Evolutionary conservation across 2,888 invertebrate species (phyloP).

Genomic region (Ophion slaviceki): DNA sequence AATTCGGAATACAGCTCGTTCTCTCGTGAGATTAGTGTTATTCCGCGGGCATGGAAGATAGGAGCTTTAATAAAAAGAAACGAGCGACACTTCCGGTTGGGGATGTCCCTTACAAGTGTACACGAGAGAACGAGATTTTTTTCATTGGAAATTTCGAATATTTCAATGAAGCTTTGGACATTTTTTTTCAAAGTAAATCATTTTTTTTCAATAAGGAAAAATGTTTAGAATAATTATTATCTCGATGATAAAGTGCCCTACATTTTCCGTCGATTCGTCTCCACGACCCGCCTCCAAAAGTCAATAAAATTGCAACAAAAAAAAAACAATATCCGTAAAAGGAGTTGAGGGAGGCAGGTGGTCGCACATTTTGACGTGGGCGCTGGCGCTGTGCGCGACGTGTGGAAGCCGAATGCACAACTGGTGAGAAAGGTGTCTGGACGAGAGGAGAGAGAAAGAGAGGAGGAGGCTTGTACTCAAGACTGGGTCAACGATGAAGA

Average conservation of each 20-base stretch:
- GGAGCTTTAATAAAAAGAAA: slow-evolving; percentile 59
- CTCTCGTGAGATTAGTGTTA: slow-evolving; percentile 41
- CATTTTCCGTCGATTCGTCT: too few species aligned
- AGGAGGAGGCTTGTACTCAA: slow-evolving; percentile 61
- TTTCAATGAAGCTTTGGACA: neutral
- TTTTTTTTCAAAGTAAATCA: too few species aligned
- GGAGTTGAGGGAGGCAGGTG: too few species aligned
- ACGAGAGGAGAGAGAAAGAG: slow-evolving; percentile 15
- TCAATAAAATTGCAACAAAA: too few species aligned
- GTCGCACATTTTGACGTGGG: neutral
- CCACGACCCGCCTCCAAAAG: too few species aligned
- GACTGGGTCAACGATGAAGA: slow-evolving; percentile 72
- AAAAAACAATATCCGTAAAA: too few species aligned
- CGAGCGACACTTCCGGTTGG: slow-evolving; percentile 39
- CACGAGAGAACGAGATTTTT: neutral
- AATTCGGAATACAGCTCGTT: slow-evolving; percentile 40
- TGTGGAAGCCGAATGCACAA: neutral
- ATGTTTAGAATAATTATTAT: too few species aligned
- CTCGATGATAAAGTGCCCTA: too few species aligned
- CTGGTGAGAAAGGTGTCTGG: neutral
- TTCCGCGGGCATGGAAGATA: slow-evolving; percentile 35
- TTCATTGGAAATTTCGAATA: neutral
- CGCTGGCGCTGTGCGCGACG: neutral
- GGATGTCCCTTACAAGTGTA: slow-evolving; percentile 10
- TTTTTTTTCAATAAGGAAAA: too few species aligned